Conservation (phyloP, 2,113 vertebrate genomes). For the Archilochus colubris region DNA sequence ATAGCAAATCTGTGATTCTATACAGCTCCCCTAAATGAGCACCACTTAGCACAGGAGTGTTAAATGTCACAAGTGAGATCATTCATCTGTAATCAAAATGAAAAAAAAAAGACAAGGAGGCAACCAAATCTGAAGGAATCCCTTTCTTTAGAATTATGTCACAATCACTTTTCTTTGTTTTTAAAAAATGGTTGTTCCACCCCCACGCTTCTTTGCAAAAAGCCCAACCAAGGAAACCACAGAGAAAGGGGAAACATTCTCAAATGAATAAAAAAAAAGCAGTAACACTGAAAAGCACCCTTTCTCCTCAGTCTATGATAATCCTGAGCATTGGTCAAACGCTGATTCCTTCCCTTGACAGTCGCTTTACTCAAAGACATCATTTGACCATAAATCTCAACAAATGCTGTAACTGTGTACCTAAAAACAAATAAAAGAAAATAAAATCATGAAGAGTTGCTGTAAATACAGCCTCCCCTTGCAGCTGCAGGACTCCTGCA, state of each 20-base stretch:
- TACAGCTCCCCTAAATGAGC: neutral
- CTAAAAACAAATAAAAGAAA: constrained; percentile 35
- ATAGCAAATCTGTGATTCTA: neutral
- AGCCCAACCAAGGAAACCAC: neutral
- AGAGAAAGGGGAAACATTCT: neutral
- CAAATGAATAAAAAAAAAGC: neutral
- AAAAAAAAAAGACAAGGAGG: neutral
- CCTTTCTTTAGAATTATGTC: neutral
- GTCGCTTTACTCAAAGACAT: neutral
- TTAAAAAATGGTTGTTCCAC: neutral
- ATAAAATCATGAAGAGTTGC: neutral
- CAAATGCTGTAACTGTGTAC: neutral
- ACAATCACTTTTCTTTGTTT: neutral
- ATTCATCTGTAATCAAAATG: neutral
- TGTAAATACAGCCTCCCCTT: neutral
- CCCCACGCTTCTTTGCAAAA: neutral
- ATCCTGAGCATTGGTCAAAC: neutral
- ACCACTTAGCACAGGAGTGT: neutral
- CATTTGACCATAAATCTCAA: neutral
- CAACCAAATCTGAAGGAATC: neutral
- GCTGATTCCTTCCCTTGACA: neutral
- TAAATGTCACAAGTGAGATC: neutral
- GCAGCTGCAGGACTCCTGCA: neutral
- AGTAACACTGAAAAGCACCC: neutral
- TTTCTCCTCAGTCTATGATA: neutral